Evolutionary conservation across 2,888 invertebrate species (phyloP).

Genomic region (Tigriopus californicus): DNA sequence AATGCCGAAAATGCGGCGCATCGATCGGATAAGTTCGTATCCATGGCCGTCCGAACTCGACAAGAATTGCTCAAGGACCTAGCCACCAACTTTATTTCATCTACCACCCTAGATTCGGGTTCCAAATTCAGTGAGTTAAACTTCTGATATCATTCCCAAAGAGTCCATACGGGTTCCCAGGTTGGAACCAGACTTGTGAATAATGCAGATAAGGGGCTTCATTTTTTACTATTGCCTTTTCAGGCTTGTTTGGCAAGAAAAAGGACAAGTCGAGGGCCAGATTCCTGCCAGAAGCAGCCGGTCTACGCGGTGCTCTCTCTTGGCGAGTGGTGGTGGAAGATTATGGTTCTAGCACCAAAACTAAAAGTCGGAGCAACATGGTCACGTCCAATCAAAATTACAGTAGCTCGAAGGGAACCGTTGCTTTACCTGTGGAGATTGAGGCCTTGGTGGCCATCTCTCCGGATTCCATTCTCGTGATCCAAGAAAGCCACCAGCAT

Average conservation of each 20-base stretch:
- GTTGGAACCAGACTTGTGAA: neutral
- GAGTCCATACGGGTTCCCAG: neutral
- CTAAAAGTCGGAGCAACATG: neutral
- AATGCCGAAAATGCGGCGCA: slow-evolving; percentile 94
- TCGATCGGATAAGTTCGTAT: slow-evolving; percentile 71
- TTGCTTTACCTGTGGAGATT: slow-evolving; percentile 29
- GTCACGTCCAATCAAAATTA: neutral
- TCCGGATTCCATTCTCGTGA: slow-evolving; percentile 62
- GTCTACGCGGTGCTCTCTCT: slow-evolving; percentile 54
- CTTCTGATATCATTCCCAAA: neutral
- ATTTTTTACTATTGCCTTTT: slow-evolving; percentile 11
- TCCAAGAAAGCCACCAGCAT: slow-evolving; percentile 42
- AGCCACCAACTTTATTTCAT: slow-evolving; percentile 59
- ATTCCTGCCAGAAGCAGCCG: slow-evolving; percentile 47
- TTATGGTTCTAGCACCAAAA: slow-evolving; percentile 24
- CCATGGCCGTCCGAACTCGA: slow-evolving; percentile 85
- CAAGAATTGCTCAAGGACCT: slow-evolving; percentile 89
- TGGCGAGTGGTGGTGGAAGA: slow-evolving; percentile 59
- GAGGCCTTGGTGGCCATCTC: slow-evolving; percentile 72
- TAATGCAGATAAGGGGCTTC: no score
- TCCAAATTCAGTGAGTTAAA: slow-evolving; percentile 61
- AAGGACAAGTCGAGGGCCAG: slow-evolving; percentile 53
- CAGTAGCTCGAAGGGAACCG: neutral
- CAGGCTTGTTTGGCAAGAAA: slow-evolving; percentile 34
- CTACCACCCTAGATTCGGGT: slow-evolving; percentile 58